These are phyloP conservation scores for Prionailurus viverrinus DNA, from an alignment of 2,113 vertebrate species.

Conservation along the genomic window DNA sequence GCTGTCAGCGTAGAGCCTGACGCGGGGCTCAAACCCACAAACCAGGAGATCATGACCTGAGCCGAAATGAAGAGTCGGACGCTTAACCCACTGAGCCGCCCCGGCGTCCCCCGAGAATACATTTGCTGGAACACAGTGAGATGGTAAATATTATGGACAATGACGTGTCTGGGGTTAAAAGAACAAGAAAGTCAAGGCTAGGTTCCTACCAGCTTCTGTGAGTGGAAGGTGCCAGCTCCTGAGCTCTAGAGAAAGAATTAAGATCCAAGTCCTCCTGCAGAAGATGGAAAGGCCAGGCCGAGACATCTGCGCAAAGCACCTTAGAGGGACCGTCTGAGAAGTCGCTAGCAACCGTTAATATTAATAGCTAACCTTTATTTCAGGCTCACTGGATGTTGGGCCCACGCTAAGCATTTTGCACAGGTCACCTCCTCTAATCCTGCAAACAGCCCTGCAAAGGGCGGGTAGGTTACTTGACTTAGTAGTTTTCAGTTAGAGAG, in stretches of 20 bases:
- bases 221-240: too few relatives aligned
- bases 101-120: not conserved
- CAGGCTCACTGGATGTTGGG: fast-evolving
- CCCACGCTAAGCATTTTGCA: not conserved
- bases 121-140: not conserved
- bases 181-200: not conserved
- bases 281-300: not conserved
- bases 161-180: not conserved
- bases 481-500: not conserved
- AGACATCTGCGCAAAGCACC: fast-evolving
- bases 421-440: not conserved
- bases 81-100: too few relatives aligned
- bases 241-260: not conserved
- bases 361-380: not conserved
- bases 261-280: fast-evolving
- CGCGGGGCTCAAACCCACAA: too few relatives aligned
- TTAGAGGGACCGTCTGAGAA: not conserved
- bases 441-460: not conserved
- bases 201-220: not conserved
- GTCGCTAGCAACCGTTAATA: not conserved
- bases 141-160: not conserved
- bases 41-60: too few relatives aligned
- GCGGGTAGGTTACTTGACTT: fast-evolving
- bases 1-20: too few relatives aligned
- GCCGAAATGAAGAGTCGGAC: too few relatives aligned